Evolutionary conservation across 2,113 vertebrate genomes (phyloP), one percentile per base, ranked within the genome.

Genomic region (Channa argus): DNA sequence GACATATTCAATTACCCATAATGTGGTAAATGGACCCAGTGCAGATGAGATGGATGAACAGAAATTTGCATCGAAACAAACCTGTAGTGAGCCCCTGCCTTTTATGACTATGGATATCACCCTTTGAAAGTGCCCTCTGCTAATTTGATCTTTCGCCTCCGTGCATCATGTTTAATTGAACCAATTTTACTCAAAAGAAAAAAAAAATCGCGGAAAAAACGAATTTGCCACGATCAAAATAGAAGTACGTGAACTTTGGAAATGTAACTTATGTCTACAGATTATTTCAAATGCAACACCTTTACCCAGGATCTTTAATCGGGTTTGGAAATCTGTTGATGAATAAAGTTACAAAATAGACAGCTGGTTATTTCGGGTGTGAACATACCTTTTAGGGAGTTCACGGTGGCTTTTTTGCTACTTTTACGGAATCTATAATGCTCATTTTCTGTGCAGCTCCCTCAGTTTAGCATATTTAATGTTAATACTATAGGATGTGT

Each of bases 241-340:
- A 39, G 85, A 86, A 85, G 56, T 15, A 49, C 63, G 36, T 64
- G 39, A 63, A 60, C 49, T 59, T 37, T 76, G 33, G 9, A 74
- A 36, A 41, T 45, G 58, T 56, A 49, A n/a, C 53, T 64, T 0
- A 0, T 6, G 37, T 39, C 3, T 50, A 4, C 11, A 36, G 8
- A 34, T 55, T 8, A 47, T 63, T 10, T 58, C 10, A 46, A 36
- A 11, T 63, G 15, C 12, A 33, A 9, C 41, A 54, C 4, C 24
- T 37, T 43, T 49, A 15, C 8, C 34, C 15, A 3, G 6, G 7
- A 50, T 6, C 10, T 54, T 45, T 8, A 6, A 6, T 53, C 24
- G 10, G 3, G 7, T 68, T 43, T 53, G 13, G 8, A 55, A 38
- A 24, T n/a, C 8, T 41, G 45, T 41, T 34, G 15, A 9, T 39